Base-by-base conservation (phyloP, 2,888 invertebrate genomes). In the Hecatera dysodea region DNA sequence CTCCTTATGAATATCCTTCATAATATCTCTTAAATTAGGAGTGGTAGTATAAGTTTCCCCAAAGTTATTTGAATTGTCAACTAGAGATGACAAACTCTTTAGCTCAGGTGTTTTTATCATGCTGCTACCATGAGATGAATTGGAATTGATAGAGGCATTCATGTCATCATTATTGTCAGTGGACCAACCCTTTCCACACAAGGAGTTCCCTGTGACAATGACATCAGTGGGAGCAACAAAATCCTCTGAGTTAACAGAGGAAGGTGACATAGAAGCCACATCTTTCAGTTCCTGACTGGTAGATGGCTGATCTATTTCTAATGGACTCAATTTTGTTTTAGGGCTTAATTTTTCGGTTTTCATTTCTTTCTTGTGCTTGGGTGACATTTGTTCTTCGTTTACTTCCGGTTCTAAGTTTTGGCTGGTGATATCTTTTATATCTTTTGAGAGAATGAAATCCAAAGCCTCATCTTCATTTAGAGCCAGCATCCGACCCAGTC, bases 381-480 rank as follows among this genome's bases (percentile, higher is more conserved):
- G 50, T 39, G 67, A 46, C n/a, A 71, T 65, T 36, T 84, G 70
- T 42, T 80, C 75, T 77, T 82, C 78, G 36, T 75, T 78, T 44
- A 67, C 46, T 63, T 83, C 75, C 76, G 79, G 67, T 59, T 86
- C 80, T 29, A 62, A n/a, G 61, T 68, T 82, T 60, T 80, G 75
- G 56, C 81, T 85, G 66, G 76, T 89, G 65, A 88, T 88, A 75
- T 90, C 92, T 89, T 90, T 96, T 53, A 92, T 88, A 76, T 93
- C 91, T 78, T 94, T 96, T 29, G 96, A 96, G 55, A 98, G 92
- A 82, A 98, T 97, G 52, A 97, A 97, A 90, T 97, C 97, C 48
- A 98, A 92, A 29, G 97, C 97, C 90, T 98, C 98, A 88, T 98
- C 97, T 90, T 98, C 97, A 88, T 97, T 97, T 8, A 97, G 90